Percentiles rank a stretch among this genome's conserved stretches.
phyloP scores from a whole-genome alignment of 2,113 vertebrate species.

The Lophius piscatorius region DNA sequence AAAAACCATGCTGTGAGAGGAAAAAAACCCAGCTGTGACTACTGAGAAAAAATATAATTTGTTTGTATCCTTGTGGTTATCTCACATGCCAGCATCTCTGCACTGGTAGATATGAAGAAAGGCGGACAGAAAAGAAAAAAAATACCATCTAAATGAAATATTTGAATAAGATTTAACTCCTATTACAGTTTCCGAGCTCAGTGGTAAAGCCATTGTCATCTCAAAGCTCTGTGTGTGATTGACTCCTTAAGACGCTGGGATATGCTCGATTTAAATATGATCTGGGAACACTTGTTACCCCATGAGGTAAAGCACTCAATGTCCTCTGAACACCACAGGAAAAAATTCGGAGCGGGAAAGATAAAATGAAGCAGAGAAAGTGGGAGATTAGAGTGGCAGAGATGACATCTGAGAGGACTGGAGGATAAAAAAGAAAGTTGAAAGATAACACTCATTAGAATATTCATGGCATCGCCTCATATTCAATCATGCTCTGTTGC shows the following conservation, averaged over 20 bases:
- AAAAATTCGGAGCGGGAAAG: slow-evolving; percentile 16
- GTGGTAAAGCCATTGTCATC: slow-evolving; percentile 12
- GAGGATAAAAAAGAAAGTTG: slow-evolving; percentile 32
- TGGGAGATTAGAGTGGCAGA: slow-evolving; percentile 32
- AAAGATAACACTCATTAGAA: slow-evolving; percentile 65
- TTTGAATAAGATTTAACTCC: background rate
- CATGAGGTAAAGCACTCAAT: slow-evolving; percentile 27
- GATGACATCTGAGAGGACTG: slow-evolving; percentile 11
- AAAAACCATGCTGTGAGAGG: slow-evolving; percentile 12
- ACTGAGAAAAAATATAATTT: slow-evolving; percentile 11
- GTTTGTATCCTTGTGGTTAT: slow-evolving; percentile 38
- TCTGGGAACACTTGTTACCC: slow-evolving; percentile 23
- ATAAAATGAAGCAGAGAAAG: slow-evolving; percentile 29
- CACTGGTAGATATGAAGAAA: slow-evolving; percentile 5
- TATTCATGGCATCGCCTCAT: slow-evolving; percentile 68
- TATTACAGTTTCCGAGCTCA: background rate
- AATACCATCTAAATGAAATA: too few species aligned
- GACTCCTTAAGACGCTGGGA: slow-evolving; percentile 14
- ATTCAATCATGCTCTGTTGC: slow-evolving; percentile 61
- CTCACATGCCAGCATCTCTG: slow-evolving; percentile 2
- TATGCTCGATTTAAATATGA: slow-evolving; percentile 38
- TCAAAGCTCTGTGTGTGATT: slow-evolving; percentile 15
- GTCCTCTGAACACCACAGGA: slow-evolving; percentile 28
- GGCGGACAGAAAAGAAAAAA: background rate
- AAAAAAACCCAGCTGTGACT: slow-evolving; percentile 11